Conservation (phyloP, 1,140 invertebrate genomes). For the Drosophila burlai region DNA sequence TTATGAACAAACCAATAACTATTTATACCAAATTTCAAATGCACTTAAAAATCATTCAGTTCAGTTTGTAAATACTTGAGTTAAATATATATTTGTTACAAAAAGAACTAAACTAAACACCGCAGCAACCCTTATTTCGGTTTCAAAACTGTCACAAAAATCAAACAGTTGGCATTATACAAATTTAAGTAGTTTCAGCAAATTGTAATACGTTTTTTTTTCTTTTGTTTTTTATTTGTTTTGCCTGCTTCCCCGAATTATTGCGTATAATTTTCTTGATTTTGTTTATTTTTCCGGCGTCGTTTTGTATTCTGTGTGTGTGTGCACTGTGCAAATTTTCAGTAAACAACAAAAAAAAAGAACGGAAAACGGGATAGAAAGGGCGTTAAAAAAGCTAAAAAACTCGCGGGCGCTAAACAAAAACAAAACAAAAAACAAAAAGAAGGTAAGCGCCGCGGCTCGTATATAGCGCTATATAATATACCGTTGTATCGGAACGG, state of each 20-base stretch:
- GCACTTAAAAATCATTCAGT: too few species aligned
- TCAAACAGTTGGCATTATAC: constrained; percentile 20
- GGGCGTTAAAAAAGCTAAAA: constrained; percentile 16
- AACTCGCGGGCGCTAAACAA: constrained; percentile 15
- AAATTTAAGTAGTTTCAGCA: constrained; percentile 37
- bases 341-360: constrained; percentile 18
- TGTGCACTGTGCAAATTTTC: constrained; percentile 58
- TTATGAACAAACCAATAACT: too few species aligned
- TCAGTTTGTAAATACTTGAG: too few species aligned
- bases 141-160: constrained; percentile 28
- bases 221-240: neutral
- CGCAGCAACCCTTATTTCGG: constrained; percentile 6
- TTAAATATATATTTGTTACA: neutral
- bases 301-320: neutral
- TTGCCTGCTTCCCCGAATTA: neutral
- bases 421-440: neutral
- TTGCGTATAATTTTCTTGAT: constrained; percentile 32
- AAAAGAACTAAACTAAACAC: too few species aligned
- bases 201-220: constrained; percentile 12
- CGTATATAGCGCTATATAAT: constrained; percentile 23
- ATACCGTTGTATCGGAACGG: constrained; percentile 16
- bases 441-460: constrained; percentile 14
- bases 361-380: constrained; percentile 37
- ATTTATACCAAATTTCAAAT: too few species aligned
- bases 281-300: constrained; percentile 21